phyloP scores from a whole-genome alignment of 2,113 vertebrate genomes.

The Campylorhamphus procurvoides region DNA sequence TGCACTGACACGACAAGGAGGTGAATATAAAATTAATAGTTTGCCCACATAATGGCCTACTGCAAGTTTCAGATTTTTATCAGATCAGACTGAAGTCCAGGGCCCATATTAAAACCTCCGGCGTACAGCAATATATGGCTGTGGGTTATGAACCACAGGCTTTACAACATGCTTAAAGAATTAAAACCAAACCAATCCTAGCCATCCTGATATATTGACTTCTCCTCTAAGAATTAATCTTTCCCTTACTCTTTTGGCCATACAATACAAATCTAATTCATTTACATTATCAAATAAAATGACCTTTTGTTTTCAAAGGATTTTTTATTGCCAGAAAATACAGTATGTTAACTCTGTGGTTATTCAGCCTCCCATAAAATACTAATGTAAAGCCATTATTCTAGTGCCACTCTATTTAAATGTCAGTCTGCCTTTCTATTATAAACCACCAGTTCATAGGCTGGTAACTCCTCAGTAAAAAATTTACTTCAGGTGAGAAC shows the following conservation, averaged over 20 bases:
- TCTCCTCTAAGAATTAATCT: slow-evolving; percentile 9
- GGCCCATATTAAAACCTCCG: slow-evolving; percentile 56
- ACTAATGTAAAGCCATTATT: slow-evolving; percentile 44
- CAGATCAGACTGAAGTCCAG: slow-evolving; percentile 62
- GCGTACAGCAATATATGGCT: not conserved
- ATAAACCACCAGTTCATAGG: slow-evolving; percentile 19
- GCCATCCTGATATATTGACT: not conserved
- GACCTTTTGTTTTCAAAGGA: slow-evolving; percentile 66
- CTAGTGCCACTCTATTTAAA: slow-evolving; percentile 50
- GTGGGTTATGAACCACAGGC: not conserved
- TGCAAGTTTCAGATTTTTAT: slow-evolving; percentile 73
- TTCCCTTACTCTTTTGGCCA: not conserved
- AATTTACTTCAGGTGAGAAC: not conserved
- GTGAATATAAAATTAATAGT: slow-evolving; percentile 89
- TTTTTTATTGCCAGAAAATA: slow-evolving; percentile 59
- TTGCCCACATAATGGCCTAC: slow-evolving; percentile 76
- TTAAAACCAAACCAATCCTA: not conserved
- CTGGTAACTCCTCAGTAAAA: slow-evolving; percentile 48
- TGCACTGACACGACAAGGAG: slow-evolving; percentile 85
- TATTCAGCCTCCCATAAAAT: slow-evolving; percentile 47
- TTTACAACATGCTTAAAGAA: slow-evolving; percentile 1
- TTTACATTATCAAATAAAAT: slow-evolving; percentile 53
- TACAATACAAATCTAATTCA: slow-evolving; percentile 34
- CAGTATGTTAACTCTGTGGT: slow-evolving; percentile 43
- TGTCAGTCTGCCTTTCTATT: slow-evolving; percentile 57